Percentiles rank a stretch among this genome's conserved stretches.
Evolutionary conservation across 1,140 invertebrate genomes (phyloP).

Genomic region (Calycopis cecrops): DNA sequence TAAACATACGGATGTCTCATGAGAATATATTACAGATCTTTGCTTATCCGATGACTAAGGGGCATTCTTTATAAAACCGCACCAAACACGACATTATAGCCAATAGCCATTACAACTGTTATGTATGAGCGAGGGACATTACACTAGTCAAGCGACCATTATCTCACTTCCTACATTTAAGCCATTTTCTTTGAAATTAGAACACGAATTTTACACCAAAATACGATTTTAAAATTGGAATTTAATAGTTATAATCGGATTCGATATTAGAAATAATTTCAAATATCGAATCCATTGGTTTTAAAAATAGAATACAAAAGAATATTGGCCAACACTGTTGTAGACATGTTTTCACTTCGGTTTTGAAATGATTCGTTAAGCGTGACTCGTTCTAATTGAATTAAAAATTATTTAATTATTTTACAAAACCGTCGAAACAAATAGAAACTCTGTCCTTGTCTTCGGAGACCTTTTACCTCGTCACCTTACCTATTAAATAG

Average conservation of each 20-base stretch:
- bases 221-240: neutral
- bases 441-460: neutral
- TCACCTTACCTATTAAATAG: neutral
- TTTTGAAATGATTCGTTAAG: conserved; percentile 20
- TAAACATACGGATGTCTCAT: too few species aligned
- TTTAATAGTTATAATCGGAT: too few species aligned
- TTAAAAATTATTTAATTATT: conserved; percentile 1
- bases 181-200: too few species aligned
- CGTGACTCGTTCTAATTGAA: conserved; percentile 15
- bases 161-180: too few species aligned
- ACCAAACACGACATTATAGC: too few species aligned
- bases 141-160: too few species aligned
- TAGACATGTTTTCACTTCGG: neutral
- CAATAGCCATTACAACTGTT: too few species aligned
- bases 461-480: neutral
- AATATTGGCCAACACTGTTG: neutral
- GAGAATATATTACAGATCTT: too few species aligned
- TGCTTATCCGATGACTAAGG: too few species aligned
- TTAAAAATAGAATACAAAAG: neutral
- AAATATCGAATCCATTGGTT: neutral
- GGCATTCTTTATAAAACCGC: too few species aligned
- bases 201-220: neutral
- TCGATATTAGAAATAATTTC: neutral
- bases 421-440: neutral
- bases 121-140: too few species aligned